Evolutionary conservation across 2,888 invertebrate species (phyloP).

Genomic region (Eupithecia subfuscata): DNA sequence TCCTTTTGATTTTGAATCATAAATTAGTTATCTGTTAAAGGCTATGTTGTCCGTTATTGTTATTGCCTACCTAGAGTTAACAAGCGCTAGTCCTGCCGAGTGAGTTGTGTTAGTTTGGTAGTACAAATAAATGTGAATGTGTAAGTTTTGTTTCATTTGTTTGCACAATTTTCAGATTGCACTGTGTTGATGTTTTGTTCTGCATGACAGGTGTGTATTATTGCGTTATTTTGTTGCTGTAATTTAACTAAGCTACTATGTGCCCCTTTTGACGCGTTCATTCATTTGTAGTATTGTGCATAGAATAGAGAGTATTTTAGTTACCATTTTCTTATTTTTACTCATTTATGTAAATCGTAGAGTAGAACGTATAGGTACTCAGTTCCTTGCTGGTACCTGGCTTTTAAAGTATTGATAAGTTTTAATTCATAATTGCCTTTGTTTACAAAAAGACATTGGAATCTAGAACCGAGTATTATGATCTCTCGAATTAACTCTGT

Average conservation of each 20-base stretch:
- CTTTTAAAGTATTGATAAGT: not conserved
- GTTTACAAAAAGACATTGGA: not conserved
- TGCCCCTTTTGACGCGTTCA: not conserved
- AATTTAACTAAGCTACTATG: not conserved
- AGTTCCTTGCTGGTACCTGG: not conserved
- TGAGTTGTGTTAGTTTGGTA: slow-evolving; percentile 31
- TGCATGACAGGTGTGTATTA: slow-evolving; percentile 51
- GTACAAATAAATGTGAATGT: slow-evolving; percentile 44
- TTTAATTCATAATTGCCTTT: too few species aligned
- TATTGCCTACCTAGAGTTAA: not conserved
- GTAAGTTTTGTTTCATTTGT: slow-evolving; percentile 46
- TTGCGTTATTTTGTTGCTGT: slow-evolving; percentile 7
- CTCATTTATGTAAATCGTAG: not conserved
- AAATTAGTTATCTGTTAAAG: not conserved
- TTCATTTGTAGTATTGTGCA: not conserved
- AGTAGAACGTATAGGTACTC: not conserved
- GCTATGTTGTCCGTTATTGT: not conserved
- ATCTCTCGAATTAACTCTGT: not conserved
- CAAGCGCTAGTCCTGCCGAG: not conserved
- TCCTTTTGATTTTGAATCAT: not conserved
- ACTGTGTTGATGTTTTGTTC: slow-evolving; percentile 34
- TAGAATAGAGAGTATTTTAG: not conserved
- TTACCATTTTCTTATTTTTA: not conserved
- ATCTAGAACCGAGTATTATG: not conserved
- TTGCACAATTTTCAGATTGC: slow-evolving; percentile 46